Percentiles rank a stretch among this genome's conserved stretches.
phyloP scores from a whole-genome alignment of 2,797 vertebrate genomes.

The Malurus splendens region DNA sequence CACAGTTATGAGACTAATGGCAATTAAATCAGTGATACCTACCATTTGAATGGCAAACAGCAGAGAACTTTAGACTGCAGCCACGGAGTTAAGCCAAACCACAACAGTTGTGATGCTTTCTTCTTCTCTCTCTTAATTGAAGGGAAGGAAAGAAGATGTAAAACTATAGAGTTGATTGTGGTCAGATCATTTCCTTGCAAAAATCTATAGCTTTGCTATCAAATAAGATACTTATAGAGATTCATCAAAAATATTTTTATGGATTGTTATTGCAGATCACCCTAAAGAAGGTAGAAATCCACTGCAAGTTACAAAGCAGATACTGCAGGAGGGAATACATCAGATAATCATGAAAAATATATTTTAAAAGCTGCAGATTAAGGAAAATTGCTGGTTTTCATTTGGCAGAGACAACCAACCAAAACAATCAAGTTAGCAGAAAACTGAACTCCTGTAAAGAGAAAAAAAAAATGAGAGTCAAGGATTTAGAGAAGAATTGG shows the following conservation, averaged over 20 bases:
- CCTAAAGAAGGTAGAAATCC: background rate
- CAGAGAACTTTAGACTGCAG: background rate
- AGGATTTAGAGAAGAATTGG: slow-evolving; percentile 13
- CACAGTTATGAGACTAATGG: background rate
- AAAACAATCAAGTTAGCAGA: slow-evolving; percentile 14
- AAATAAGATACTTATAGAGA: background rate
- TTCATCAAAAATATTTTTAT: slow-evolving; percentile 5
- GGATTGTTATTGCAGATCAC: background rate
- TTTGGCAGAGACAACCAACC: slow-evolving; percentile 13
- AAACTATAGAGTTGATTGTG: background rate
- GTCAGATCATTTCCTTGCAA: background rate
- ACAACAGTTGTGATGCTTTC: background rate
- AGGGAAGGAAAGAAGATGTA: background rate
- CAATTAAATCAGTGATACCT: background rate
- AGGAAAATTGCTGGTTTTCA: slow-evolving; percentile 42
- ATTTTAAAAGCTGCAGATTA: slow-evolving; percentile 38
- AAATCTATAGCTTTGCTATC: background rate
- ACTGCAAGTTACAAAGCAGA: background rate
- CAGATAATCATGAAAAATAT: slow-evolving; percentile 19
- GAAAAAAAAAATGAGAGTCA: background rate
- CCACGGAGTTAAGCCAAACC: background rate
- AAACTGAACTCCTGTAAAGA: background rate
- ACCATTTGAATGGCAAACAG: background rate
- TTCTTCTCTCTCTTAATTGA: background rate
- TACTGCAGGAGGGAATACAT: background rate